phyloP scores from a whole-genome alignment of 2,113 vertebrate species.

The Bufo gargarizans region DNA sequence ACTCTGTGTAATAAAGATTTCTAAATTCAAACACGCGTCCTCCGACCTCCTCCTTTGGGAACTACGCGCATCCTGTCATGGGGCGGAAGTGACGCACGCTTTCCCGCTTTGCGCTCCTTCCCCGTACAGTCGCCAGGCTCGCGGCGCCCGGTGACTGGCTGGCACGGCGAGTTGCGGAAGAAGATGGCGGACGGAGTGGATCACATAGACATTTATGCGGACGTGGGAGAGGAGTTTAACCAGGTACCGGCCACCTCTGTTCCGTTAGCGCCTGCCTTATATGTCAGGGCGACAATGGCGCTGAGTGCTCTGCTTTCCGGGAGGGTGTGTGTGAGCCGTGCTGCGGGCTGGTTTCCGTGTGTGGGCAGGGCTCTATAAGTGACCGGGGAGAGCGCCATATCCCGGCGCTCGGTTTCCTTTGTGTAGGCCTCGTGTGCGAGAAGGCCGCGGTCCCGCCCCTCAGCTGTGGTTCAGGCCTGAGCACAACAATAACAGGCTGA shows the following conservation, averaged over 20 bases:
- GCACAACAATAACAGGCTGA: neutral
- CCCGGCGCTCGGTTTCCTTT: neutral
- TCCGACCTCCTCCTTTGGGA: neutral
- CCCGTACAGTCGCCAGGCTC: slow-evolving; percentile 5
- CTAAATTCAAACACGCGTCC: neutral
- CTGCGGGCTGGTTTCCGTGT: neutral
- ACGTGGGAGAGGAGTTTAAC: slow-evolving; percentile 94
- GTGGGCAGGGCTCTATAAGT: neutral
- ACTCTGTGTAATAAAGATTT: slow-evolving; percentile 23
- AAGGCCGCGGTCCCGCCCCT: slow-evolving; percentile 19
- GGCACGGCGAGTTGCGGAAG: slow-evolving; percentile 52
- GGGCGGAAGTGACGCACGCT: slow-evolving; percentile 38
- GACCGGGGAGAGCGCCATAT: neutral
- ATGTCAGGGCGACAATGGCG: neutral
- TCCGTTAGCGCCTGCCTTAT: neutral
- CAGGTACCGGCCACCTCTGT: slow-evolving; percentile 76
- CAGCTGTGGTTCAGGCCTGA: no score
- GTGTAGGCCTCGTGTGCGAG: slow-evolving; percentile 37
- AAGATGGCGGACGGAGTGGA: slow-evolving; percentile 98
- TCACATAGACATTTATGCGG: slow-evolving; percentile 97
- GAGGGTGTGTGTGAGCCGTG: no score
- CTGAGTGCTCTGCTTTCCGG: neutral
- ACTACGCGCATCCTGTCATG: neutral
- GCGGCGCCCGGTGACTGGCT: slow-evolving; percentile 27
- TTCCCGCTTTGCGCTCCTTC: slow-evolving; percentile 38